phyloP scores from a whole-genome alignment of 1,140 invertebrate genomes.

The Drosophila arawakana region DNA sequence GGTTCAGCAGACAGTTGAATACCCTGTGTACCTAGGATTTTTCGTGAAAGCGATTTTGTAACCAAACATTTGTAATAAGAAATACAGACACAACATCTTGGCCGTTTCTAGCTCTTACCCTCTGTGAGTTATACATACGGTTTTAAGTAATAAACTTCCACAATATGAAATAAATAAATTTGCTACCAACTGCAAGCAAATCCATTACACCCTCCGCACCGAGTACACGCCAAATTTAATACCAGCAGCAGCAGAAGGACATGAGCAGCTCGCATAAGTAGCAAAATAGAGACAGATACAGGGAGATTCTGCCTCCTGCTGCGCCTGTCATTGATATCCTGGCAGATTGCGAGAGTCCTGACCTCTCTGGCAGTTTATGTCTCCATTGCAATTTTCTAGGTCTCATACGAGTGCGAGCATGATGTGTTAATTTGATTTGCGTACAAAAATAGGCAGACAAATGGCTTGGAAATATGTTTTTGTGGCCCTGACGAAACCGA shows the following conservation, averaged over 20 bases:
- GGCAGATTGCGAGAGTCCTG: not conserved
- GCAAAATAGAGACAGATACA: not conserved
- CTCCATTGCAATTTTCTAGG: constrained; percentile 30
- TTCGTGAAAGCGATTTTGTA: too few relatives aligned
- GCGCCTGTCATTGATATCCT: constrained; percentile 32
- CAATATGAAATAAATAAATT: too few relatives aligned
- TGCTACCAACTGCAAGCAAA: too few relatives aligned
- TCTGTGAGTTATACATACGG: too few relatives aligned
- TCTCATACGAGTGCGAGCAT: constrained; percentile 45
- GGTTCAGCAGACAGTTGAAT: too few relatives aligned
- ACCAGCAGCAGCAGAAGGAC: not conserved
- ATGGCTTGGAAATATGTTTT: constrained; percentile 45
- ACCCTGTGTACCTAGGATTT: too few relatives aligned
- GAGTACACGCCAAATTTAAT: constrained; percentile 7
- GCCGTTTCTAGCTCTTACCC: too few relatives aligned
- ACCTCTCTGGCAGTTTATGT: not conserved
- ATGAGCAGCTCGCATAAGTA: constrained; percentile 5
- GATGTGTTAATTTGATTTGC: constrained; percentile 77
- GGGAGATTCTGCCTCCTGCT: constrained; percentile 1
- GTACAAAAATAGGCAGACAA: constrained; percentile 69
- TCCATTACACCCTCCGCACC: too few relatives aligned
- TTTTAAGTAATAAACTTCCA: too few relatives aligned
- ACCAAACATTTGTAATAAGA: too few relatives aligned
- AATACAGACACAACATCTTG: too few relatives aligned
- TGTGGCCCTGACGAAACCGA: constrained; percentile 50